Conservation (phyloP, 2,113 vertebrate species). For the Anthoscopus minutus region DNA sequence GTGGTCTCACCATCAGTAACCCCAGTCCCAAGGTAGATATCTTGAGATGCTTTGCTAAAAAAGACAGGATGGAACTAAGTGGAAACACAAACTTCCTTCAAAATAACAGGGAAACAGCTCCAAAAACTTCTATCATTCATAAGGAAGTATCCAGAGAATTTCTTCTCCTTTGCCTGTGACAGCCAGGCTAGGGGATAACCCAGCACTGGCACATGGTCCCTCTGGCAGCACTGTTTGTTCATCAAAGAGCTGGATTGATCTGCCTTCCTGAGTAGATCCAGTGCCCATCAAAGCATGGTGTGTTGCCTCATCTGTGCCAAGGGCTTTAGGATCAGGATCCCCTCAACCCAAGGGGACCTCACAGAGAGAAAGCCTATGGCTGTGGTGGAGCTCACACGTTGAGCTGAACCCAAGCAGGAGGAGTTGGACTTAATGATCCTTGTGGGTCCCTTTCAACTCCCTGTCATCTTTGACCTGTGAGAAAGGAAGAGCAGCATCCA, state of each 20-base stretch:
- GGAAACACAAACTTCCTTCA: neutral
- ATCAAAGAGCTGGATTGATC: neutral
- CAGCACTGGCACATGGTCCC: neutral
- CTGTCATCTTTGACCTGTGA: neutral
- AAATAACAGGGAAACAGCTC: neutral
- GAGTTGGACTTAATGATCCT: neutral
- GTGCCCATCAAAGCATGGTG: neutral
- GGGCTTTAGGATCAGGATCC: neutral
- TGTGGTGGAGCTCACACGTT: fast-evolving
- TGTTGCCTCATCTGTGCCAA: neutral
- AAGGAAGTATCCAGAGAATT: neutral
- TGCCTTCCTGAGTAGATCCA: neutral
- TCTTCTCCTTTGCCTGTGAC: neutral
- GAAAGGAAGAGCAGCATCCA: neutral
- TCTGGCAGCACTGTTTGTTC: neutral
- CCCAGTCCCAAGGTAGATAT: neutral
- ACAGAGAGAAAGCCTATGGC: neutral
- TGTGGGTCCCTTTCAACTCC: neutral
- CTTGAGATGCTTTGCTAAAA: neutral
- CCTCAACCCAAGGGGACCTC: neutral
- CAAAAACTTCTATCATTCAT: neutral
- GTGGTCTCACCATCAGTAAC: neutral
- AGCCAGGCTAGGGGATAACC: neutral
- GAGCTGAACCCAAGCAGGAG: neutral
- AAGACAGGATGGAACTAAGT: neutral